Percentiles rank a stretch among this genome's conserved stretches.
phyloP scores from a whole-genome alignment of 2,888 invertebrate genomes.

The Synanthedon vespiformis region DNA sequence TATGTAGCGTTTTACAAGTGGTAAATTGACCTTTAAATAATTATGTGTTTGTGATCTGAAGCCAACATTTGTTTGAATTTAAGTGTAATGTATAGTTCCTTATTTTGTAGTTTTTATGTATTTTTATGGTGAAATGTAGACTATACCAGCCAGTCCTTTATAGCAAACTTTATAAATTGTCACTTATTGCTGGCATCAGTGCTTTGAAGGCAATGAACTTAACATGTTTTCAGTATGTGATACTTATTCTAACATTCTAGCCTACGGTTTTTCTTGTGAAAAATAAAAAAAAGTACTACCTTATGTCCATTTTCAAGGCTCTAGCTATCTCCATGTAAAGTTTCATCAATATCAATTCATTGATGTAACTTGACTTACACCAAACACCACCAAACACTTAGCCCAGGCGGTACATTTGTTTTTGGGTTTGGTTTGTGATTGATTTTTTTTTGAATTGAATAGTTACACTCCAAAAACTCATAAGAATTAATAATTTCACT shows the following conservation, averaged over 20 bases:
- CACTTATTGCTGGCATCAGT: constrained; percentile 61
- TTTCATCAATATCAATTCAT: background rate
- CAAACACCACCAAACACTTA: too few relatives aligned
- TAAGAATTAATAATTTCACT: too few relatives aligned
- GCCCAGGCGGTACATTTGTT: too few relatives aligned
- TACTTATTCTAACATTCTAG: too few relatives aligned
- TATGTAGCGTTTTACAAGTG: constrained; percentile 55
- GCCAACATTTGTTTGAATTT: constrained; percentile 55
- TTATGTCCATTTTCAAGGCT: too few relatives aligned
- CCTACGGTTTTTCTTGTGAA: too few relatives aligned
- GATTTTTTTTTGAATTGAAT: too few relatives aligned
- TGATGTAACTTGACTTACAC: too few relatives aligned
- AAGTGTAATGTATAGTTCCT: constrained; percentile 66
- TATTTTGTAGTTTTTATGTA: constrained; percentile 56
- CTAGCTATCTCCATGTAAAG: background rate
- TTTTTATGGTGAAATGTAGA: constrained; percentile 20
- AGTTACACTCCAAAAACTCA: too few relatives aligned
- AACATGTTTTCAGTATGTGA: background rate
- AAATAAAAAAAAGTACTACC: too few relatives aligned
- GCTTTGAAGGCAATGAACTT: constrained; percentile 45
- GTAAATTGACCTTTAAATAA: constrained; percentile 46
- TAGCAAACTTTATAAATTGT: constrained; percentile 19
- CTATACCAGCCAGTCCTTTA: constrained; percentile 14
- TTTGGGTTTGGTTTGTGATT: too few relatives aligned
- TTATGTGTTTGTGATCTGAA: constrained; percentile 67